Base-by-base conservation (phyloP, 2,797 vertebrate genomes). In the Megalops cyprinoides region DNA sequence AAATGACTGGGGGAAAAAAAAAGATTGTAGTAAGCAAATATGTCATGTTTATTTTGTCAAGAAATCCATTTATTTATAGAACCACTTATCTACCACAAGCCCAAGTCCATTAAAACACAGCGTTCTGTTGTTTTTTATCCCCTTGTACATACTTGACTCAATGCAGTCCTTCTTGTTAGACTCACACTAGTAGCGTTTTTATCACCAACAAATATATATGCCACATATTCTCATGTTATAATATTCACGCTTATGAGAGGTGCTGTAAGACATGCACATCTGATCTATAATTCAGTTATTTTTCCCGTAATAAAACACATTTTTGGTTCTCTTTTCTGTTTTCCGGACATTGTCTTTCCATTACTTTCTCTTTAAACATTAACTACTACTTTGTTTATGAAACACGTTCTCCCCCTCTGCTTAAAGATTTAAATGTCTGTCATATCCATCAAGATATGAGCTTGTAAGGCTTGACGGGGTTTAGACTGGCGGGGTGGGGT, bases 321-420 rank as follows among this genome's bases (percentile, higher is more conserved):
- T 94, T 91, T 91, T 91, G 91, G 87, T 86, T 89, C 88, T 91
- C 87, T 88, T 91, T 90, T 86, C 91, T 91, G 85, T 93, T 96
- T 94, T 93, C 85, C 91, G 77, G 88, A 93, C 94, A 93, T 94
- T 93, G 94, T 88, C 91, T 95, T 97, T 97, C 97, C 97, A 99
- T 97, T 96, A 97, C 94, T 93, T 89, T 92, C 96, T 98, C 92
- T 95, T 98, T 97, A 98, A 98, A 97, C 95, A 97, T 98, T 98
- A 97, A 98, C 96, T 95, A 91, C 71, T 76, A 90, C 92, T 93
- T 93, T 93, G 93, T 94, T 94, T 87, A 84, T 86, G 90, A 92
- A 92, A 90, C 91, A 89, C 92, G 93, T 82, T 87, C 87, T 86
- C 84, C 79, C 80, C 87, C 49, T 84, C 85, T 90, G 94, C 90